A percentile compares a stretch with the other conserved stretches of the same genome.
Conservation (phyloP, 2,888 invertebrate genomes). For the Mesorhabditis spiculigera region DNA sequence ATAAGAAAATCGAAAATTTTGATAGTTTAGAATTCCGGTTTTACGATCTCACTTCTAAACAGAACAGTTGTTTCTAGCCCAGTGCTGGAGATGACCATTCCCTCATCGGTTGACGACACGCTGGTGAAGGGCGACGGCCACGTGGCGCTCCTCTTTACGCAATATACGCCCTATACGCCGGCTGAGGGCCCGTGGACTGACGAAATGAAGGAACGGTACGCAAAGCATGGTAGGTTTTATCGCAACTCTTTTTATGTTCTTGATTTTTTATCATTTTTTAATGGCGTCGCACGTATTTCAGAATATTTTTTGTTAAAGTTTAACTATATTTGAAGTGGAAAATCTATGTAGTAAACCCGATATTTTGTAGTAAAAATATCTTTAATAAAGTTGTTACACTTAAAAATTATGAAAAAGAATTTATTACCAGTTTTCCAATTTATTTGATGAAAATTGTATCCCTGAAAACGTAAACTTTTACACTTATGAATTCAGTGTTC, state of each 20-base stretch:
- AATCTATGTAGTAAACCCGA: too few species aligned
- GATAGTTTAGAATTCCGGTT: too few species aligned
- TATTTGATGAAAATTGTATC: neutral
- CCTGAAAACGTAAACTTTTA: conserved; percentile 5
- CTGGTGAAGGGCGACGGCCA: conserved; percentile 63
- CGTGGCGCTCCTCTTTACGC: conserved; percentile 66
- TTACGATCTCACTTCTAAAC: too few species aligned
- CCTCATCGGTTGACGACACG: conserved; percentile 65
- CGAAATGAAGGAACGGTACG: conserved; percentile 60
- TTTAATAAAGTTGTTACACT: neutral
- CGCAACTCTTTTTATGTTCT: neutral
- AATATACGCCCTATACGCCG: conserved; percentile 64
- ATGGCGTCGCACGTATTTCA: too few species aligned
- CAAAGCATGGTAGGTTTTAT: conserved; percentile 54
- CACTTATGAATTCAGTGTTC: conserved; percentile 64
- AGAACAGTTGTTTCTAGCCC: conserved; percentile 59
- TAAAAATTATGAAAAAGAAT: neutral
- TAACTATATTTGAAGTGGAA: too few species aligned
- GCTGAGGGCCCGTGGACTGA: conserved; percentile 60
- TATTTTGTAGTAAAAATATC: too few species aligned
- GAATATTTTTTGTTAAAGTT: too few species aligned
- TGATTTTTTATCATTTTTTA: too few species aligned
- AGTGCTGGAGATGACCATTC: conserved; percentile 66
- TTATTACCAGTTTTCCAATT: too few species aligned
- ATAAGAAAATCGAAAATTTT: too few species aligned